Evolutionary conservation across 2,888 invertebrate genomes (phyloP), one percentile per base, ranked within the genome.

Genomic region (Drosophila emarginata): DNA sequence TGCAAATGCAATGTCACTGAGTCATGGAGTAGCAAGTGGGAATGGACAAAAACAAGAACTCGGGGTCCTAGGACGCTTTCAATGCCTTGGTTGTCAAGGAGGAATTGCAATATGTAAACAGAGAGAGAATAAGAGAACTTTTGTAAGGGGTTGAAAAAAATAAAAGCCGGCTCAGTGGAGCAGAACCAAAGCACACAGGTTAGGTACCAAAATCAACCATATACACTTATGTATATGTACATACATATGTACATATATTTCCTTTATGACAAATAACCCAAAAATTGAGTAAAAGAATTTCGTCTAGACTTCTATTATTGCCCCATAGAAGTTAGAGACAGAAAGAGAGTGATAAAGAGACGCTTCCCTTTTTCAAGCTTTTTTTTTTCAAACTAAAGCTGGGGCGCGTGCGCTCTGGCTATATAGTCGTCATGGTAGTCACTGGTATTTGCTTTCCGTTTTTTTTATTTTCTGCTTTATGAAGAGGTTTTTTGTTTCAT

Each of bases 381-480:
- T 45, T 45, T 26, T 26, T 6, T 5, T 26, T 26, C 21, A 45
- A 14, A 2, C 18, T 18, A 45, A 45, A 88, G 79, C 77, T 72
- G 76, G 89, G 89, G 89, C 88, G 88, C 90, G 89, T 89, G 90
- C 89, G 88, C 88, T 45, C 50, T 71, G 51, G 71, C 58, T n/a
- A 28, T 54, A 40, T 67, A 65, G 81, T 84, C 74, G 72, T 77
- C 67, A 84, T 73, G 76, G 88, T 72, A 79, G 86, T 87, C 71
- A 74, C 57, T 73, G 67, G 78, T 86, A 79, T 80, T 72, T 77
- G 79, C 78, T 82, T 86, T 63, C 57, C 54, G 64, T 65, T 64
- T 71, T 64, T 71, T 76, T 40, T 51, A 68, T 65, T 74, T 77
- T 64, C 54, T 72, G 40, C 40, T 69, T 74, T 74, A 64, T 77